A percentile compares a stretch with the other conserved stretches of the same genome.
Conservation (phyloP, 2,888 invertebrate genomes). For the Trachelus tabidus region DNA sequence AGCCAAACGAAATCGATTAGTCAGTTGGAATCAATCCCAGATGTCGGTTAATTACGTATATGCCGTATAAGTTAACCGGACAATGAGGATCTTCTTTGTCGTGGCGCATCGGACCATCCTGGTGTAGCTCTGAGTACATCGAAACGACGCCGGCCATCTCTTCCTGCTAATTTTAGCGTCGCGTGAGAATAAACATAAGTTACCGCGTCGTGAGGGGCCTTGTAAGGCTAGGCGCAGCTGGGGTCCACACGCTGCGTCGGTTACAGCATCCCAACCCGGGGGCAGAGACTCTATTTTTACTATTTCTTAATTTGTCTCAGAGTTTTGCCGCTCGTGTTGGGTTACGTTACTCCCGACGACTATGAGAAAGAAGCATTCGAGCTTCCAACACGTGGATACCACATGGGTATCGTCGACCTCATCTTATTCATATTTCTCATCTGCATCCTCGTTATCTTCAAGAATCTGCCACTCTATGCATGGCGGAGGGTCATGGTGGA, state of each 20-base stretch:
- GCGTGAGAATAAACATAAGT: constrained; percentile 24
- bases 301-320: constrained; percentile 49
- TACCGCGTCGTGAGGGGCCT: constrained; percentile 37
- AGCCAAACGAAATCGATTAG: no score
- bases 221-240: constrained; percentile 46
- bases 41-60: no score
- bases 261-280: constrained; percentile 30
- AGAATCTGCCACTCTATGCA: no score
- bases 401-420: constrained; percentile 12
- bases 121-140: background rate
- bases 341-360: constrained; percentile 14
- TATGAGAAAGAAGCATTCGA: background rate
- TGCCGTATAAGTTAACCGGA: background rate
- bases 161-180: constrained; percentile 16
- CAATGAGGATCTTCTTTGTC: background rate
- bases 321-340: constrained; percentile 37
- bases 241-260: constrained; percentile 30
- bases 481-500: background rate
- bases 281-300: constrained; percentile 47
- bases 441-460: background rate
- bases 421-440: background rate
- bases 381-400: constrained; percentile 18
- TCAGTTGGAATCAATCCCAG: no score
- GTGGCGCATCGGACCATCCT: background rate
- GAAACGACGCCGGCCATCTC: background rate